Percentiles rank a stretch among this genome's conserved stretches.
These are phyloP conservation scores for Leptinotarsa texana DNA, from an alignment of 1,140 invertebrate genomes.

Conservation along the genomic window DNA sequence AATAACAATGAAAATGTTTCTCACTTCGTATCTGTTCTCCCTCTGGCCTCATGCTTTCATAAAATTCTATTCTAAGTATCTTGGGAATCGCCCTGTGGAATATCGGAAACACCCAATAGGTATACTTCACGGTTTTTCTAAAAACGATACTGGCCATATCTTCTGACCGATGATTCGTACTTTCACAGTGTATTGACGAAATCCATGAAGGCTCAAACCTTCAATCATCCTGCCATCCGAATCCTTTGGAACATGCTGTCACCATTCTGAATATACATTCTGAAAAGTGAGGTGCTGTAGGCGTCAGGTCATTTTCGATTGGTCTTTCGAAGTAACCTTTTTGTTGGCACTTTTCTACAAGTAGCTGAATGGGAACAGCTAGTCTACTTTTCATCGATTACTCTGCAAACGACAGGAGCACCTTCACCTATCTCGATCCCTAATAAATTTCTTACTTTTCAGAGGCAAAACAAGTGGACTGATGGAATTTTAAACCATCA, in stretches of 20 bases:
- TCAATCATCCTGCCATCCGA: too few species aligned
- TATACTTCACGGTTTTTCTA: too few species aligned
- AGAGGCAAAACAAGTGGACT: not conserved
- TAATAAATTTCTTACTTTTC: not conserved
- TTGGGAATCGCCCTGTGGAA: too few species aligned
- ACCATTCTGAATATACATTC: not conserved
- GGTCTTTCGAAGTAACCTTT: not conserved
- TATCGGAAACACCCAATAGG: too few species aligned
- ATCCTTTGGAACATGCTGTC: not conserved
- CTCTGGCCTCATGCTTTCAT: too few species aligned
- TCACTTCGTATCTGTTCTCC: too few species aligned
- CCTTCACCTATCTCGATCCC: not conserved
- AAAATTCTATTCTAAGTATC: too few species aligned
- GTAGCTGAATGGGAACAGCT: constrained; percentile 16
- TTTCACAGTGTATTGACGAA: too few species aligned
- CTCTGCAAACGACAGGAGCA: not conserved
- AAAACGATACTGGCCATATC: too few species aligned
- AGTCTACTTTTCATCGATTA: not conserved
- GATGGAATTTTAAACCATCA: too few species aligned
- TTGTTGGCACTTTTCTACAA: constrained; percentile 13
- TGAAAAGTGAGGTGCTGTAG: constrained; percentile 9
- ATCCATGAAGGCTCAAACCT: not conserved
- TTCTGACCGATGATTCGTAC: too few species aligned
- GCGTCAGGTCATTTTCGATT: constrained; percentile 17
- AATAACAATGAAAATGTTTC: too few species aligned